Evolutionary conservation across 2,113 vertebrate species (phyloP).

Genomic region (Turnix velox): DNA sequence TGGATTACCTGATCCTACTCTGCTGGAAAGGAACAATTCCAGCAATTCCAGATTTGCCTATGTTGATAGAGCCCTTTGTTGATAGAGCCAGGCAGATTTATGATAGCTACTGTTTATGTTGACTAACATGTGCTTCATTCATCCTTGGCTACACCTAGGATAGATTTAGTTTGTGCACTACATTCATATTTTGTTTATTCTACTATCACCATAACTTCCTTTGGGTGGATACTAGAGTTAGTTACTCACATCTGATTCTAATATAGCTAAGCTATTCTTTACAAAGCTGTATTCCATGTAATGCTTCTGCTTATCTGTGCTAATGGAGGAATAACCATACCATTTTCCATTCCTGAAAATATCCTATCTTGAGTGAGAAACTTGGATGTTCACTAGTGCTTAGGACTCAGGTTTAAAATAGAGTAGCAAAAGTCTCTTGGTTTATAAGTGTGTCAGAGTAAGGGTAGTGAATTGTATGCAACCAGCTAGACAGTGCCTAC

Average conservation of each 20-base stretch:
- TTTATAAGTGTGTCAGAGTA: neutral
- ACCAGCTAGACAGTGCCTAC: neutral
- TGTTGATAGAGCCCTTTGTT: neutral
- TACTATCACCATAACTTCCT: neutral
- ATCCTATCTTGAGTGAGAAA: neutral
- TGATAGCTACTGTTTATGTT: rapidly evolving
- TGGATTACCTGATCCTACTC: neutral
- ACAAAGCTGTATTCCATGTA: neutral
- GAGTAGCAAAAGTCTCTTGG: neutral
- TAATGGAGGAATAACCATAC: neutral
- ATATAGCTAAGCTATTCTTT: neutral
- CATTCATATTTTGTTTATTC: neutral
- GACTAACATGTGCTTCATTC: rapidly evolving
- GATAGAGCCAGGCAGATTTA: neutral
- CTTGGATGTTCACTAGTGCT: neutral
- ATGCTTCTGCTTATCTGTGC: neutral
- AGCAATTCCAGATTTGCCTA: neutral
- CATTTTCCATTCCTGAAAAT: neutral
- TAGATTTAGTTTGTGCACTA: neutral
- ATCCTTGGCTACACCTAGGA: neutral
- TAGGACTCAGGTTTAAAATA: neutral
- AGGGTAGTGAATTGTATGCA: neutral
- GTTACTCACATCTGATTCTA: neutral
- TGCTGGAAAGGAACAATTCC: neutral
- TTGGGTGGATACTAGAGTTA: neutral